These are phyloP conservation scores for Melanotaenia pygmaea DNA, from an alignment of 2,797 vertebrate species.

Conservation along the genomic window DNA sequence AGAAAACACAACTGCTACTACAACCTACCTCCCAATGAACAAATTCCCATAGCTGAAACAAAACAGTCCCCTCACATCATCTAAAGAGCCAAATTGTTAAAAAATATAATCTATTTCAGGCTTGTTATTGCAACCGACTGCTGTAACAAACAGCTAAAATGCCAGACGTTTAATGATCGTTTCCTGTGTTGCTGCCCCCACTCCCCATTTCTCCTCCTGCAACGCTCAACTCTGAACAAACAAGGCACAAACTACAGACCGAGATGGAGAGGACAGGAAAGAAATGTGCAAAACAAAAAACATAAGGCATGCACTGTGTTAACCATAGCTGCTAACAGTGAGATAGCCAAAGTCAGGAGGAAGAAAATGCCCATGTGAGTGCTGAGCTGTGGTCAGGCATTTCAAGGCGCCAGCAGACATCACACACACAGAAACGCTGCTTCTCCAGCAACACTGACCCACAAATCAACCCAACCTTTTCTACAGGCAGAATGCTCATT, in stretches of 20 bases:
- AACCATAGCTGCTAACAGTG: background rate
- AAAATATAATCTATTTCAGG: slow-evolving; percentile 1
- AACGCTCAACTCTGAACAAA: slow-evolving; percentile 10
- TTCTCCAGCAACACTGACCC: slow-evolving; percentile 20
- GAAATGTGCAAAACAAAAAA: background rate
- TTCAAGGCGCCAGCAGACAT: slow-evolving; percentile 14
- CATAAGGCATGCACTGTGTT: background rate
- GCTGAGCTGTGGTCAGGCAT: slow-evolving; percentile 6
- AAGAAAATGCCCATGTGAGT: background rate
- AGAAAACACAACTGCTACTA: background rate
- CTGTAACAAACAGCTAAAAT: slow-evolving; percentile 14
- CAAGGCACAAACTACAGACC: background rate
- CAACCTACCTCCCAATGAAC: background rate
- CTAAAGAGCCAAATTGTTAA: background rate
- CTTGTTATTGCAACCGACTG: background rate
- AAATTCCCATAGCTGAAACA: background rate
- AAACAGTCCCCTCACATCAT: background rate
- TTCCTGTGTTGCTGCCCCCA: slow-evolving; percentile 3
- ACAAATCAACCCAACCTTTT: slow-evolving; percentile 22
- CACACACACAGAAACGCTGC: slow-evolving; percentile 19
- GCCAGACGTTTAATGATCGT: background rate
- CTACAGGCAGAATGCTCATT: background rate
- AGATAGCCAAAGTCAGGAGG: background rate
- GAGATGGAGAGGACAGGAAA: background rate
- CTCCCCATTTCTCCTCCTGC: slow-evolving; percentile 18